Conservation (phyloP, 2,113 vertebrate species). For the Anseranas semipalmata region DNA sequence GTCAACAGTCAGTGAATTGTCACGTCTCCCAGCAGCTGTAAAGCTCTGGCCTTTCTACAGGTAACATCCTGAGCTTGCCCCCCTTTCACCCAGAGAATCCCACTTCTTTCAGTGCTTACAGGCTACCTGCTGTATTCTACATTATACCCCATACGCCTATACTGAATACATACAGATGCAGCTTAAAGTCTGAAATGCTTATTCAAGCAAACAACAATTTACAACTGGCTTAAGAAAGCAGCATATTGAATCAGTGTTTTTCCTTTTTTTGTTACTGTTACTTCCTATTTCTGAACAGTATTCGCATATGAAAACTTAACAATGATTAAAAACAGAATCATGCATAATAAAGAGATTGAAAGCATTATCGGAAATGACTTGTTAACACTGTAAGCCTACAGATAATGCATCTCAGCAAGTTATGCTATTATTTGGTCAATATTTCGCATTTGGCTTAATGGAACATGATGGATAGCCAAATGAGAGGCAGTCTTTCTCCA, state of each 20-base stretch:
- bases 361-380: neutral
- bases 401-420: neutral
- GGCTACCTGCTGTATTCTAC: neutral
- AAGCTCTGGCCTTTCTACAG: neutral
- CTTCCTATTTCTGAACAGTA: neutral
- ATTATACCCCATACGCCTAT: neutral
- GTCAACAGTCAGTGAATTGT: neutral
- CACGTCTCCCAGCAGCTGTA: neutral
- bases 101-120: neutral
- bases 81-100: neutral
- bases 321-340: neutral
- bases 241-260: neutral
- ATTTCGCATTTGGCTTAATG: neutral
- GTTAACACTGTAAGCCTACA: neutral
- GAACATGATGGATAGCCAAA: neutral
- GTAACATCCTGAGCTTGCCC: neutral
- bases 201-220: neutral
- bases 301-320: neutral
- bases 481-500: neutral
- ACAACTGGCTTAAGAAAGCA: neutral
- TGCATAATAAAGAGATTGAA: neutral
- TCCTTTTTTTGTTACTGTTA: neutral
- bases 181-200: neutral
- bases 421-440: neutral
- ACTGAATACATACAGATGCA: neutral